These are phyloP conservation scores for Acanthosepion pharaonis DNA, from an alignment of 2,888 invertebrate species.

Conservation along the genomic window DNA sequence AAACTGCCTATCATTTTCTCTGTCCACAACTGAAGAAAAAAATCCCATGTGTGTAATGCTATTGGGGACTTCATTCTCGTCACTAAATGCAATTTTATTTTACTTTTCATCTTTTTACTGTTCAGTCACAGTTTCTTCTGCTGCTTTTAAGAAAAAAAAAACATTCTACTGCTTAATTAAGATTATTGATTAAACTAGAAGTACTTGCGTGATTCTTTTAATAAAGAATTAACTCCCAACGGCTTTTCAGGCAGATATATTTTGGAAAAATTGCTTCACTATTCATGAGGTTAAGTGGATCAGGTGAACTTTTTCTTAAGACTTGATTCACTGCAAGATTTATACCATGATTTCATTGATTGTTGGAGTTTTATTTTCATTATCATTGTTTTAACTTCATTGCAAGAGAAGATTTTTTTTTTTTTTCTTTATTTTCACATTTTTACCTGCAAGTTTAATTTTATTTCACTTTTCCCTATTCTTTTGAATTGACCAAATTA, in stretches of 20 bases:
- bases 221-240: constrained; percentile 11
- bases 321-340: neutral
- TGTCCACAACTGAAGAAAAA: neutral
- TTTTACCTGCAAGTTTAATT: neutral
- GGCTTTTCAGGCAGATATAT: constrained; percentile 33
- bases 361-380: neutral
- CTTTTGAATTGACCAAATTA: neutral
- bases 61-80: neutral
- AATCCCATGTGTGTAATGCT: neutral
- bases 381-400: neutral
- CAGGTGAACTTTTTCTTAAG: neutral
- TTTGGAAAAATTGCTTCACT: constrained; percentile 20
- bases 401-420: neutral
- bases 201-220: constrained; percentile 33
- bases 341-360: neutral
- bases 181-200: neutral
- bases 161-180: neutral
- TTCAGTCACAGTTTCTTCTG: neutral
- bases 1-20: neutral
- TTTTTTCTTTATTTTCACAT: neutral
- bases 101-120: neutral
- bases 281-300: constrained; percentile 15
- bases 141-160: too few species aligned
- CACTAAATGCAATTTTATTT: neutral
- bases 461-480: neutral